Conservation (phyloP, 2,888 invertebrate species). For the Ormyrus labotus region DNA sequence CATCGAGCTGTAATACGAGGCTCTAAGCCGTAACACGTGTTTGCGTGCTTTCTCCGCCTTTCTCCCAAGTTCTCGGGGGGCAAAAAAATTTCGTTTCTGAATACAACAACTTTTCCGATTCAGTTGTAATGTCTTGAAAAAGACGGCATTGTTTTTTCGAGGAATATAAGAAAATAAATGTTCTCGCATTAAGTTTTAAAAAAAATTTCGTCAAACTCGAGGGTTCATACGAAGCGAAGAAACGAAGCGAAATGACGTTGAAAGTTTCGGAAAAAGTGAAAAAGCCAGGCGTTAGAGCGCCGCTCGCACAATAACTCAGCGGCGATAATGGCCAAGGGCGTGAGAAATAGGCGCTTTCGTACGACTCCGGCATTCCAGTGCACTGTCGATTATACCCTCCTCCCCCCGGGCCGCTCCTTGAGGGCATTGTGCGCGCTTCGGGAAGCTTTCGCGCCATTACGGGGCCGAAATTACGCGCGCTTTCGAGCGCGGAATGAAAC, state of each 20-base stretch:
- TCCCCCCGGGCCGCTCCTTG: slow-evolving; percentile 10
- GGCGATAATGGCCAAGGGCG: slow-evolving; percentile 59
- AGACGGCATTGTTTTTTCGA: no score
- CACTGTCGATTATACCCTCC: slow-evolving; percentile 32
- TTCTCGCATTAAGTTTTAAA: no score
- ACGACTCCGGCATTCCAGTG: slow-evolving; percentile 18
- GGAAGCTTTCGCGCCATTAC: no score
- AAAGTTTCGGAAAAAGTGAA: no score
- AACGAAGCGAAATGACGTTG: no score
- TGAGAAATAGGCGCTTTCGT: slow-evolving; percentile 60
- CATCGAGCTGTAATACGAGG: slow-evolving; percentile 41
- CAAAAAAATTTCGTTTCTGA: slow-evolving; percentile 22
- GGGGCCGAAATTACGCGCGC: no score
- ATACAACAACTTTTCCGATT: neutral
- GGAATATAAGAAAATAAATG: no score
- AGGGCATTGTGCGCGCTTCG: neutral
- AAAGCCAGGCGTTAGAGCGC: neutral
- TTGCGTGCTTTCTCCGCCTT: slow-evolving; percentile 20
- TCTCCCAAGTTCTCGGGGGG: neutral
- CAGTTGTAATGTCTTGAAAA: neutral
- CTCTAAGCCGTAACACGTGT: slow-evolving; percentile 40
- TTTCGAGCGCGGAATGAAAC: no score
- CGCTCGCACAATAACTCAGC: slow-evolving; percentile 54
- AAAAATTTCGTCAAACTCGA: no score
- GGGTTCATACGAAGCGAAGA: no score